Conservation (phyloP, 2,888 invertebrate species). For the Apamea sordens region DNA sequence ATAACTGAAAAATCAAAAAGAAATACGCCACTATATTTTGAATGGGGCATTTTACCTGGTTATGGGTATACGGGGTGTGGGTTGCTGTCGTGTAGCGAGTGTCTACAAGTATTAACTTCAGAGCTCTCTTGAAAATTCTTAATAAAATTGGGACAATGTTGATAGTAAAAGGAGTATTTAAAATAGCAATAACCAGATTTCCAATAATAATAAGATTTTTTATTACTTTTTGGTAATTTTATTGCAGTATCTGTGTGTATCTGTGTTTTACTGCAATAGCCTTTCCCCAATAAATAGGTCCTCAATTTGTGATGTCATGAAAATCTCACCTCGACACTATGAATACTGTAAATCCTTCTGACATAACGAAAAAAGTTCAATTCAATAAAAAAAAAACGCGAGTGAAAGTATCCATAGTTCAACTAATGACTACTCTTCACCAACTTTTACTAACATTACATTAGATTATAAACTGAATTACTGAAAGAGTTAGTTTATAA, state of each 20-base stretch:
- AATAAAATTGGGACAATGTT: no score
- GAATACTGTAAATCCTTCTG: slow-evolving; percentile 18
- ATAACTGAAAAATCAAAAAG: no score
- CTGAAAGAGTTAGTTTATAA: slow-evolving; percentile 16
- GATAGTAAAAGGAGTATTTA: neutral
- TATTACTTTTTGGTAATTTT: neutral
- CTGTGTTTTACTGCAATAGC: no score
- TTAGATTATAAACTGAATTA: slow-evolving; percentile 43
- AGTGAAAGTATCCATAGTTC: slow-evolving; percentile 49
- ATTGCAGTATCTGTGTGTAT: neutral
- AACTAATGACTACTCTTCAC: slow-evolving; percentile 23
- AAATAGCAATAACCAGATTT: neutral
- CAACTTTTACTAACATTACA: slow-evolving; percentile 51
- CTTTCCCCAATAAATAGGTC: no score
- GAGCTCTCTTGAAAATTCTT: neutral
- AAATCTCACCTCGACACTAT: no score
- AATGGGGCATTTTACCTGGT: neutral
- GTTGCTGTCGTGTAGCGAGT: neutral
- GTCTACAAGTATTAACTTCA: neutral
- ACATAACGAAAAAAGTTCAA: slow-evolving; percentile 16
- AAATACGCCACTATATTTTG: neutral
- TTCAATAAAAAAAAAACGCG: neutral
- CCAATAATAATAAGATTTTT: neutral
- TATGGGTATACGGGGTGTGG: neutral
- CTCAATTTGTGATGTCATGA: no score